Conservation (phyloP, 2,797 vertebrate genomes). For the Onychomys arenicola region DNA sequence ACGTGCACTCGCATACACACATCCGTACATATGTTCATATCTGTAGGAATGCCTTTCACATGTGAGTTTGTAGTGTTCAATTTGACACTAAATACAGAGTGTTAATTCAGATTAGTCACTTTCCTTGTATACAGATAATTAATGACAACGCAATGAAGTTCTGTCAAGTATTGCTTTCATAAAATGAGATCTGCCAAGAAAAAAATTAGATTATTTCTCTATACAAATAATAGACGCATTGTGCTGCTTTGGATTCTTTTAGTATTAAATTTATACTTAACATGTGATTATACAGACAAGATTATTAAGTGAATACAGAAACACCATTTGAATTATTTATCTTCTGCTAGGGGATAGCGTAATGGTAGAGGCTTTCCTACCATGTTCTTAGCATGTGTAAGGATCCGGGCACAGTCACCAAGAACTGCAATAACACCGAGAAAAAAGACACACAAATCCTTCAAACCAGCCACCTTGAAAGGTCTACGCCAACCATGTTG, state of each 20-base stretch:
- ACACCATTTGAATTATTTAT: not conserved
- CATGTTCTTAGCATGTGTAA: not conserved
- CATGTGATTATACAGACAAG: not conserved
- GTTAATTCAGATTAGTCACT: constrained; percentile 66
- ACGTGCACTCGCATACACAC: not conserved
- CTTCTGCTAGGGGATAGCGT: not conserved
- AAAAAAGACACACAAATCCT: not conserved
- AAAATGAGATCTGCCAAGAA: constrained; percentile 39
- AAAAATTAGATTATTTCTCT: constrained; percentile 28
- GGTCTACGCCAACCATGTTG: not conserved
- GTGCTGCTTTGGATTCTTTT: not conserved
- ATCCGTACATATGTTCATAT: not conserved
- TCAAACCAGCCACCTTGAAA: not conserved
- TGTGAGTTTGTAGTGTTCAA: constrained; percentile 60
- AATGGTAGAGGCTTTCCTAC: not conserved
- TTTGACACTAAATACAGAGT: constrained; percentile 45
- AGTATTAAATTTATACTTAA: constrained; percentile 4
- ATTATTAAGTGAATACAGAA: constrained; percentile 15
- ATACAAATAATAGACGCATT: constrained; percentile 2
- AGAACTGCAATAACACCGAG: not conserved
- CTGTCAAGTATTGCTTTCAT: constrained; percentile 3
- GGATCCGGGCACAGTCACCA: not conserved
- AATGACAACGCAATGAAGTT: constrained; percentile 30
- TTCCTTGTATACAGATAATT: not conserved
- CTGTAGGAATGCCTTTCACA: not conserved